Conservation (phyloP, 2,888 invertebrate species). For the Neoaliturus tenellus region DNA sequence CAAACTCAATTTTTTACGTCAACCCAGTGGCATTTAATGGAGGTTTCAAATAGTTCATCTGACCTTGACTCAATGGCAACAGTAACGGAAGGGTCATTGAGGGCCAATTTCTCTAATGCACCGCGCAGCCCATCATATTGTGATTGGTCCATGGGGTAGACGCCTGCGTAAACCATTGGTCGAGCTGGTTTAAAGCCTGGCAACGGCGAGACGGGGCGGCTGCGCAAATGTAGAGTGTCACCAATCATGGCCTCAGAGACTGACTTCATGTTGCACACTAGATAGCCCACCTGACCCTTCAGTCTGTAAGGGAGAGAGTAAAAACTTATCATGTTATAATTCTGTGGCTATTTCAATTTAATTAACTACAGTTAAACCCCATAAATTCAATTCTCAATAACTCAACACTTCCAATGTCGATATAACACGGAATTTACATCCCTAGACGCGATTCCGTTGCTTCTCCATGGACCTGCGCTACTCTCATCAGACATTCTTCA, state of each 20-base stretch:
- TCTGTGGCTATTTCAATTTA: too few species aligned
- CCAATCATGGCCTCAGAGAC: constrained; percentile 85
- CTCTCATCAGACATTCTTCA: too few species aligned
- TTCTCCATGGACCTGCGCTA: too few species aligned
- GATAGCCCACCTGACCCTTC: constrained; percentile 96
- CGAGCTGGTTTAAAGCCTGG: constrained; percentile 81
- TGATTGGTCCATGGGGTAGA: constrained; percentile 94
- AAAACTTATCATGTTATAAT: too few species aligned
- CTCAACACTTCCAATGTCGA: too few species aligned
- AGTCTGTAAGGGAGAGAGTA: constrained; percentile 71
- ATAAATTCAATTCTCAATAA: too few species aligned
- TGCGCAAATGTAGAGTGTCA: constrained; percentile 81
- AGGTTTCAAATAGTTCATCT: too few species aligned
- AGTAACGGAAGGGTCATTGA: constrained; percentile 96
- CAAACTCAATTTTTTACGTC: too few species aligned
- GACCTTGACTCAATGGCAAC: constrained; percentile 89
- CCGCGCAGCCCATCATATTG: constrained; percentile 83
- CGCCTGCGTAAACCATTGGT: constrained; percentile 91
- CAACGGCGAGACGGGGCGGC: constrained; percentile 75
- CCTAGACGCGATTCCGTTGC: too few species aligned
- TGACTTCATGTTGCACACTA: constrained; percentile 88
- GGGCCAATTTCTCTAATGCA: constrained; percentile 91
- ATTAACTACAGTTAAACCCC: too few species aligned
- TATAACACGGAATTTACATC: too few species aligned
- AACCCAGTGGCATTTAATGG: too few species aligned